phyloP scores from a whole-genome alignment of 2,113 vertebrate genomes.

The Platycercus adscitus region DNA sequence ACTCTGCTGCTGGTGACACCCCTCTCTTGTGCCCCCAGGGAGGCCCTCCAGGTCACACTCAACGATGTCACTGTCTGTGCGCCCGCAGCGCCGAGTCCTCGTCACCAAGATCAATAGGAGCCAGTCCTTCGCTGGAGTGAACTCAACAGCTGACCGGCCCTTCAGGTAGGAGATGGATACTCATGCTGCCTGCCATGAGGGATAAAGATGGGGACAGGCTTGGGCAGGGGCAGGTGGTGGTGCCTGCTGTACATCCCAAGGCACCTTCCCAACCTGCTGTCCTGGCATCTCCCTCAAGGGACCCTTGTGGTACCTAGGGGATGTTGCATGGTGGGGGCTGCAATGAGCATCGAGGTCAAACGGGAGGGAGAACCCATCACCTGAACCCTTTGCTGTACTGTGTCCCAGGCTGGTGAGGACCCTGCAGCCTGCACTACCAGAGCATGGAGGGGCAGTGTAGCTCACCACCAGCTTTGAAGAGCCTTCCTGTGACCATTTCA shows the following conservation, averaged over 20 bases:
- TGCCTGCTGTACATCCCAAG: neutral
- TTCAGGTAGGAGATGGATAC: constrained; percentile 79
- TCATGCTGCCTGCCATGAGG: fast-evolving
- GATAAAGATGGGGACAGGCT: neutral
- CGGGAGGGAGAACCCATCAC: neutral
- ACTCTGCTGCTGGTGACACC: neutral
- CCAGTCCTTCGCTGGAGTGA: constrained; percentile 95
- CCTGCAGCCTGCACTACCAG: neutral
- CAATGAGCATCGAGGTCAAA: neutral
- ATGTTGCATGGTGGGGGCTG: neutral
- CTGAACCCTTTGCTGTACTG: fast-evolving
- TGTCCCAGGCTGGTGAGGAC: neutral
- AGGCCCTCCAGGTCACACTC: constrained; percentile 88
- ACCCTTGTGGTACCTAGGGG: neutral
- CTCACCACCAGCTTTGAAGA: neutral
- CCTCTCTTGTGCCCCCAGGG: constrained; percentile 73
- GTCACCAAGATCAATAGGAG: constrained; percentile 92
- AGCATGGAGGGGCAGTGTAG: neutral
- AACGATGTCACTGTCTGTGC: constrained; percentile 94
- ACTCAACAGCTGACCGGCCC: constrained; percentile 83
- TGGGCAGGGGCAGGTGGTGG: neutral
- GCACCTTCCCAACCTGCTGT: neutral
- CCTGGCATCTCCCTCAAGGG: neutral
- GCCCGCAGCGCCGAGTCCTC: constrained; percentile 84
- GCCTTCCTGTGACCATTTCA: neutral